These are phyloP conservation scores for Lutraria lutraria DNA, from an alignment of 2,888 invertebrate genomes.

Conservation along the genomic window DNA sequence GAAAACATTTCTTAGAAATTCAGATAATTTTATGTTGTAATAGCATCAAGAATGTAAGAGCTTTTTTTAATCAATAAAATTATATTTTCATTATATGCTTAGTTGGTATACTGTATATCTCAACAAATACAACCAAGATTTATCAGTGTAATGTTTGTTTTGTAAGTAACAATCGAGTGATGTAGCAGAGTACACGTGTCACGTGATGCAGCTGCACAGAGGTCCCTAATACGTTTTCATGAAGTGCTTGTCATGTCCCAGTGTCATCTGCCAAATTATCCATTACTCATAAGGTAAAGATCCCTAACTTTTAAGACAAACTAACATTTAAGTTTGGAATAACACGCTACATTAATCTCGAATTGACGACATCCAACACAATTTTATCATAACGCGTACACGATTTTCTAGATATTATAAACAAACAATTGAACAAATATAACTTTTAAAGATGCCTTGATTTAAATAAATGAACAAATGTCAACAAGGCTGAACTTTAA, in stretches of 20 bases:
- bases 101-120: too few species aligned
- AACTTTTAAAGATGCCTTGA: not conserved
- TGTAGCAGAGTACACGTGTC: too few species aligned
- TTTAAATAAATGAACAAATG: not conserved
- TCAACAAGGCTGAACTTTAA: not conserved
- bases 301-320: conserved; percentile 37
- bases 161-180: too few species aligned
- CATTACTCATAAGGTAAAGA: conserved; percentile 6
- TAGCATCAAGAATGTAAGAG: too few species aligned
- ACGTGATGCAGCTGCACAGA: too few species aligned
- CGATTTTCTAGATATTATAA: not conserved
- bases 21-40: too few species aligned
- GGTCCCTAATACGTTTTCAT: not conserved
- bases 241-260: not conserved
- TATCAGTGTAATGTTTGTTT: too few species aligned
- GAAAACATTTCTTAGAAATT: too few species aligned
- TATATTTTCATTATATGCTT: too few species aligned
- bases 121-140: too few species aligned
- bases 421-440: conserved; percentile 8
- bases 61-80: too few species aligned
- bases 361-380: conserved; percentile 8
- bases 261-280: conserved; percentile 2
- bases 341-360: conserved; percentile 32
- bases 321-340: conserved; percentile 59
- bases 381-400: conserved; percentile 22